Conservation (phyloP, 2,113 vertebrate genomes). For the Myotis lucifugus region DNA sequence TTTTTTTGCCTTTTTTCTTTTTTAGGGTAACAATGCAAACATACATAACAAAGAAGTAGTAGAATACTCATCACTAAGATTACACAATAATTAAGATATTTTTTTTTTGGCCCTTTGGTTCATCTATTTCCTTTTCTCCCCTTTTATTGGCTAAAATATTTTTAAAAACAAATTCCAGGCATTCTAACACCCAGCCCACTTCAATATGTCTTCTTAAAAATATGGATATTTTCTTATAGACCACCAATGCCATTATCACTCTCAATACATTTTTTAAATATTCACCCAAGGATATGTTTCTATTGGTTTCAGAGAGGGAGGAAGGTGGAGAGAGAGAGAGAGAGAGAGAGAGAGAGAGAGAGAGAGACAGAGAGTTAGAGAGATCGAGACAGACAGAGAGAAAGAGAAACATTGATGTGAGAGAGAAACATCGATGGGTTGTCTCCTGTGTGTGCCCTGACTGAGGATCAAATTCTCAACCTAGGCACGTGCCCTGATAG, state of each 20-base stretch:
- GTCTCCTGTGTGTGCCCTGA: too few species aligned
- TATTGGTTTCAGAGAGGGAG: too few species aligned
- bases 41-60: neutral
- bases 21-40: neutral
- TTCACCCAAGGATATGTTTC: too few species aligned
- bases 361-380: too few species aligned
- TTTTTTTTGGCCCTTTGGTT: neutral
- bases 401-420: too few species aligned
- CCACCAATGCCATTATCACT: neutral
- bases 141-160: neutral
- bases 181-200: neutral
- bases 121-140: neutral
- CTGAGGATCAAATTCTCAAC: too few species aligned
- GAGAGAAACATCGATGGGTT: too few species aligned
- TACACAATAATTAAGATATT: neutral
- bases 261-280: too few species aligned
- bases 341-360: too few species aligned
- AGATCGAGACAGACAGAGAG: too few species aligned
- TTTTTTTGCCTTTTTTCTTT: neutral
- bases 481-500: too few species aligned
- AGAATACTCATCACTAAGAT: neutral
- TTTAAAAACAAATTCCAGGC: neutral
- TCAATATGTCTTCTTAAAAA: neutral
- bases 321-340: too few species aligned
- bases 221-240: neutral